Percentiles rank a stretch among this genome's conserved stretches.
Evolutionary conservation across 2,797 vertebrate genomes (phyloP).

Genomic region (Tiaroga cobitis): DNA sequence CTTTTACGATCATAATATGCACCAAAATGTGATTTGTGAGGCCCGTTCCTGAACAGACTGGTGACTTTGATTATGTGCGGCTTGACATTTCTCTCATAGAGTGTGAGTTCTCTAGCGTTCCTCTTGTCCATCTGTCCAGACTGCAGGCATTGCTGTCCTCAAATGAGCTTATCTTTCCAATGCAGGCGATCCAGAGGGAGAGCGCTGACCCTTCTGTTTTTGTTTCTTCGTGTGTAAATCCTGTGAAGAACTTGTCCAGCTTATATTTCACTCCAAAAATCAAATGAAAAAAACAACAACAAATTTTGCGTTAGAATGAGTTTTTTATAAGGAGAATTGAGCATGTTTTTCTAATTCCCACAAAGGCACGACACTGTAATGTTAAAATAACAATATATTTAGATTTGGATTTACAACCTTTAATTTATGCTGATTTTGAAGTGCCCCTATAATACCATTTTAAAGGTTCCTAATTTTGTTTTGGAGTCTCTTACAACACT

Average conservation of each 20-base stretch:
- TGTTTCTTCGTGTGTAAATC: background rate
- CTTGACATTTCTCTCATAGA: conserved; percentile 35
- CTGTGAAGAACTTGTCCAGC: background rate
- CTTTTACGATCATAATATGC: background rate
- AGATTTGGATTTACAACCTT: background rate
- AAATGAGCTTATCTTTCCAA: conserved; percentile 33
- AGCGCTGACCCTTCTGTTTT: background rate
- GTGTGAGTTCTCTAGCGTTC: conserved; percentile 27
- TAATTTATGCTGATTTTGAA: background rate
- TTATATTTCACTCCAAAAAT: background rate
- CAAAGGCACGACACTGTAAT: too few relatives aligned
- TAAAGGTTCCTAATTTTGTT: too few relatives aligned
- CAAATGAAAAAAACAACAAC: background rate
- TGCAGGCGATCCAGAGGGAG: conserved; percentile 1
- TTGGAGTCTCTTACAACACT: too few relatives aligned
- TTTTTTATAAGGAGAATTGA: background rate
- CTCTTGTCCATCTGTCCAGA: conserved; percentile 41
- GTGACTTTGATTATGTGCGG: conserved; percentile 7
- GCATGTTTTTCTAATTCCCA: background rate
- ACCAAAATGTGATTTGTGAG: background rate
- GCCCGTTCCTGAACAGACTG: conserved; percentile 2
- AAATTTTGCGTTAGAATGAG: too few relatives aligned
- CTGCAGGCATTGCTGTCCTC: conserved; percentile 2
- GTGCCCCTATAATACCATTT: too few relatives aligned
- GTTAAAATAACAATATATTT: too few relatives aligned